Evolutionary conservation across 2,113 vertebrate genomes (phyloP), one percentile per base, ranked within the genome.

Genomic region (Genyomyrus donnyi): DNA sequence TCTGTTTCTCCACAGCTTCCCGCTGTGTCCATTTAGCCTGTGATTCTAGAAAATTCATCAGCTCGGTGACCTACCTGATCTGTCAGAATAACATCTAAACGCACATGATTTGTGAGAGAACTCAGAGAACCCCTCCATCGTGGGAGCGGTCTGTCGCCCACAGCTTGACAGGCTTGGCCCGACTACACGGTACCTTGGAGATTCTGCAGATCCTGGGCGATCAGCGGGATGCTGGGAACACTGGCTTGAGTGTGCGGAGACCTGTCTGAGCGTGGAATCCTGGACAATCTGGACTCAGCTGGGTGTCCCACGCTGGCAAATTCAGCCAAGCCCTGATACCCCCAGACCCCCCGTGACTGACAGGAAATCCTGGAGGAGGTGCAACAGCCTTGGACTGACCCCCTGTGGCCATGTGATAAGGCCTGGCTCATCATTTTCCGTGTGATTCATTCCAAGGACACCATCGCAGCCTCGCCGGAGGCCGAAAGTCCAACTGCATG

Each of bases 361-460:
- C n/a, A 84, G 86, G 52, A 88, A 42, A 90, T 90, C 87, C 90
- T 90, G 80, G 48, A 89, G 27, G 42, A 53, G 88, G 46, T 13
- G 35, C 66, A 52, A 1, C 0, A 13, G 3, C 87, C 21, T 31
- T 88, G 87, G 45, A 50, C 56, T 46, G 24, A 74, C 6, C 42
- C 62, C 52, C 27, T 42, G 52, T 27, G 31, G 86, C 17, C 50
- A 15, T 56, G 50, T 53, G 49, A 87, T 52, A 58, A 87, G 50
- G 50, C 49, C n/a, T 46, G 8, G 27, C 74, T 8, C 35, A 7
- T 77, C 50, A 39, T 50, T n/a, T 56, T 85, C n/a, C 10, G 10
- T 13, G 62, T 39, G 45, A 46, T 50, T 39, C 45, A 17, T 74
- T 52, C 49, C 56, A 85, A 85, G 46, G n/a, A 50, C 84, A 24